Evolutionary conservation across 2,113 vertebrate genomes (phyloP).

Genomic region (Pelvicachromis taeniatus): DNA sequence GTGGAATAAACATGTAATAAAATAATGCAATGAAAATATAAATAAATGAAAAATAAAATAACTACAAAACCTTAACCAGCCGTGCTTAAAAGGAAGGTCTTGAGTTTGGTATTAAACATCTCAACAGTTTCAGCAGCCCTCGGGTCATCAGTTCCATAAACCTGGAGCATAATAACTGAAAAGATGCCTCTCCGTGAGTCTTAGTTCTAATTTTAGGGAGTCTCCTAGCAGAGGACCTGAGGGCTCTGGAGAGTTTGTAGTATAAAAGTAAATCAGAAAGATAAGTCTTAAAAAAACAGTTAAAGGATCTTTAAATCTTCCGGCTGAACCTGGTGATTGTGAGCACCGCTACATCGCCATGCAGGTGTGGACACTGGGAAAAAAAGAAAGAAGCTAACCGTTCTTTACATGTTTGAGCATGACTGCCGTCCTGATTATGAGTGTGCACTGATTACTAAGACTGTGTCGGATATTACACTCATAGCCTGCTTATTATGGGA

Average conservation of each 20-base stretch:
- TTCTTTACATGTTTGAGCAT: not conserved
- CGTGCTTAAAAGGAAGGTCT: not conserved
- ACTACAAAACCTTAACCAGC: not conserved
- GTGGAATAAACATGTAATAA: not conserved
- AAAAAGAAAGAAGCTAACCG: not conserved
- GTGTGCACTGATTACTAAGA: not conserved
- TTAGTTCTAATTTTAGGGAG: not conserved
- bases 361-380: not conserved
- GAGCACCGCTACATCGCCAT: not conserved
- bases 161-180: not conserved
- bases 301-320: not conserved
- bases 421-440: not conserved
- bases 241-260: not conserved
- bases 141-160: not conserved
- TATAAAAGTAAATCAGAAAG: not conserved
- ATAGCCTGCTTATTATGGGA: not conserved
- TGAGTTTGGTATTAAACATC: not conserved
- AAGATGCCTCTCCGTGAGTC: not conserved
- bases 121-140: not conserved
- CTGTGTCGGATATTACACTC: not conserved
- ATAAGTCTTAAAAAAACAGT: not conserved
- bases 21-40: not conserved
- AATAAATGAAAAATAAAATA: not conserved
- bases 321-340: not conserved
- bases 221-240: not conserved